Evolutionary conservation across 92 coral and sea anemone species (phyloP).

Genomic region (Actinostola sp.): DNA sequence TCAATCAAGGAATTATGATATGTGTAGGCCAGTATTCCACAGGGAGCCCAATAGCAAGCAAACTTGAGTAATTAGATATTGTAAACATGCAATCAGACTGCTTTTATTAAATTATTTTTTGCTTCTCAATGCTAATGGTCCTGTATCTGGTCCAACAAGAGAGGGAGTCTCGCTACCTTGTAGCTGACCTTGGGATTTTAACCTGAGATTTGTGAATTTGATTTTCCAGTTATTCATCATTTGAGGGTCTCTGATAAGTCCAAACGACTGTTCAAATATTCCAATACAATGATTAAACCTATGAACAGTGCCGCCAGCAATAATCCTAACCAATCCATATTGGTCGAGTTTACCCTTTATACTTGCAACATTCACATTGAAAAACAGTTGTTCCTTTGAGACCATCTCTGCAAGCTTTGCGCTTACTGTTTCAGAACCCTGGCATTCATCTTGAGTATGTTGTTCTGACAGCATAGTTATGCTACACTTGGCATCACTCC

Average conservation of each 20-base stretch:
- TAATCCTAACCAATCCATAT: slow-evolving; percentile 82
- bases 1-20: no score
- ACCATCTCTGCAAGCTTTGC: slow-evolving; percentile 71
- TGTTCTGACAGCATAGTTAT: slow-evolving; percentile 68
- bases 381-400: slow-evolving; percentile 69
- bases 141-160: not conserved
- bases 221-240: slow-evolving; percentile 95
- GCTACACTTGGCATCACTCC: slow-evolving; percentile 82
- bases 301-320: slow-evolving; percentile 93
- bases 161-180: slow-evolving; percentile 31
- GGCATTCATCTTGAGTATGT: slow-evolving; percentile 56
- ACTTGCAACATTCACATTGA: slow-evolving; percentile 78
- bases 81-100: no score
- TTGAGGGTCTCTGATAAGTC: slow-evolving; percentile 88
- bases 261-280: slow-evolving; percentile 94
- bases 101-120: no score
- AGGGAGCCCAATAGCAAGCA: no score
- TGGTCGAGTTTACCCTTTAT: slow-evolving; percentile 71
- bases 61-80: no score
- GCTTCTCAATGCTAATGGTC: not conserved
- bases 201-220: slow-evolving; percentile 83
- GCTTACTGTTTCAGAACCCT: slow-evolving; percentile 83
- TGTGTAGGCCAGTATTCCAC: no score
- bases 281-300: slow-evolving; percentile 80
- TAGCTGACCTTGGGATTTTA: slow-evolving; percentile 73